A percentile compares a stretch with the other conserved stretches of the same genome.
Evolutionary conservation across 1,140 invertebrate species (phyloP).

Genomic region (Colletes gigas): DNA sequence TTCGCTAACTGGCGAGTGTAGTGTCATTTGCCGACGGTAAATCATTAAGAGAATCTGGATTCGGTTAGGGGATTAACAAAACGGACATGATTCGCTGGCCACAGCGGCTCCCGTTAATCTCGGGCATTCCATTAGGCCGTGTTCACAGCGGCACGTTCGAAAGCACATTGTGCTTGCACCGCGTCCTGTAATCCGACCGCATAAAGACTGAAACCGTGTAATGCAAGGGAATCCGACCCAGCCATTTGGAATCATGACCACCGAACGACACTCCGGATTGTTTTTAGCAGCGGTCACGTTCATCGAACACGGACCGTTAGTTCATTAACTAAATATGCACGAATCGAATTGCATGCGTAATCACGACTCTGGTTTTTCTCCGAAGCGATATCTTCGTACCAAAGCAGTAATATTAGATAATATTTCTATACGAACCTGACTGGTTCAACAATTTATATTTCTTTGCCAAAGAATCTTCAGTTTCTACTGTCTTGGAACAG

Average conservation of each 20-base stretch:
- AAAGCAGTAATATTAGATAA: no score
- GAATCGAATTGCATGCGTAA: no score
- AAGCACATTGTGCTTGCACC: slow-evolving; percentile 4
- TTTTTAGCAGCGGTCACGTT: slow-evolving; percentile 21
- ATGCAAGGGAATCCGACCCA: slow-evolving; percentile 13
- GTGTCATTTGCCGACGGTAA: slow-evolving; percentile 9
- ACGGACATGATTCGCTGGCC: slow-evolving; percentile 19
- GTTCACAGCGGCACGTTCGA: slow-evolving; percentile 34
- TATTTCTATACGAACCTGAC: no score
- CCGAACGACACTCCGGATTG: slow-evolving; percentile 26
- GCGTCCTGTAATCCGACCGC: slow-evolving; percentile 42
- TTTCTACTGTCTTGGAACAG: no score
- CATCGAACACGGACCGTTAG: neutral
- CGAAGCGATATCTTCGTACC: no score
- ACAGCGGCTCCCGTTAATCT: slow-evolving; percentile 38
- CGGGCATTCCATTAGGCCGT: slow-evolving; percentile 44
- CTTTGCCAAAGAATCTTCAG: no score
- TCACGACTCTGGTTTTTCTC: no score
- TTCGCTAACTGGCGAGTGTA: no score
- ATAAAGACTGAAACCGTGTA: slow-evolving; percentile 47
- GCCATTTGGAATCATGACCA: neutral
- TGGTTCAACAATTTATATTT: no score
- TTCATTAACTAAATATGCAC: neutral
- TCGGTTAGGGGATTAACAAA: slow-evolving; percentile 30
- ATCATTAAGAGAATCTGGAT: slow-evolving; percentile 33